These are phyloP conservation scores for Lethenteron camtschaticum DNA, from an alignment of 2,113 vertebrate species.

Conservation along the genomic window DNA sequence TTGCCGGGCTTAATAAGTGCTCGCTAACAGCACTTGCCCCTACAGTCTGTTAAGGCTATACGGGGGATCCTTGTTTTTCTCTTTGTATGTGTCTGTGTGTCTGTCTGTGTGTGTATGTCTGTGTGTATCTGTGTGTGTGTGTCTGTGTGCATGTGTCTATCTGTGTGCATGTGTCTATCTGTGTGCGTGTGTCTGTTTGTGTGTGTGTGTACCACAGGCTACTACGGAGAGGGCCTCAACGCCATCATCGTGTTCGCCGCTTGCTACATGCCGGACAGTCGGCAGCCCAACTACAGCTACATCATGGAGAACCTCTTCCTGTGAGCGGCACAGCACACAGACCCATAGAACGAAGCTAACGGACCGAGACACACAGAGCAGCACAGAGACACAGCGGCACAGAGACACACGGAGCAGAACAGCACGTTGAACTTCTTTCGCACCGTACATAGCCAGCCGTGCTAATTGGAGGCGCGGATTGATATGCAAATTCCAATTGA, in stretches of 20 bases:
- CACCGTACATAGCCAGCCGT: no score
- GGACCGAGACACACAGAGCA: no score
- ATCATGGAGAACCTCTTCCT: slow-evolving; percentile 98
- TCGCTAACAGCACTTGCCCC: no score
- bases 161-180: neutral
- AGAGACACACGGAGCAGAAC: no score
- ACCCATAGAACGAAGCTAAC: neutral
- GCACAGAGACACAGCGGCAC: no score
- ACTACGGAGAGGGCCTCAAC: slow-evolving; percentile 73
- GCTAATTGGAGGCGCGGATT: no score
- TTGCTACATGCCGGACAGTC: slow-evolving; percentile 83
- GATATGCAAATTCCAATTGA: no score
- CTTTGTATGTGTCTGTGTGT: no score
- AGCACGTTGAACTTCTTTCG: no score
- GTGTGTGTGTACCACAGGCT: slow-evolving; percentile 31
- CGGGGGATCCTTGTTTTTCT: no score
- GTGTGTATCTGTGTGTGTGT: slow-evolving; percentile 2
- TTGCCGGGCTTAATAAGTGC: no score
- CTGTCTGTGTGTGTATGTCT: neutral
- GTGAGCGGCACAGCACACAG: slow-evolving; percentile 36
- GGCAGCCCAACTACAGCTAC: slow-evolving; percentile 66
- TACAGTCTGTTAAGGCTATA: no score
- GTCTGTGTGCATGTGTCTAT: neutral
- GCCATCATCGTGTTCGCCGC: slow-evolving; percentile 94
- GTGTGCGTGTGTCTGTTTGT: neutral